A percentile compares a stretch with the other conserved stretches of the same genome.
These are phyloP conservation scores for Eupithecia insigniata DNA, from an alignment of 2,888 invertebrate genomes.

Conservation along the genomic window DNA sequence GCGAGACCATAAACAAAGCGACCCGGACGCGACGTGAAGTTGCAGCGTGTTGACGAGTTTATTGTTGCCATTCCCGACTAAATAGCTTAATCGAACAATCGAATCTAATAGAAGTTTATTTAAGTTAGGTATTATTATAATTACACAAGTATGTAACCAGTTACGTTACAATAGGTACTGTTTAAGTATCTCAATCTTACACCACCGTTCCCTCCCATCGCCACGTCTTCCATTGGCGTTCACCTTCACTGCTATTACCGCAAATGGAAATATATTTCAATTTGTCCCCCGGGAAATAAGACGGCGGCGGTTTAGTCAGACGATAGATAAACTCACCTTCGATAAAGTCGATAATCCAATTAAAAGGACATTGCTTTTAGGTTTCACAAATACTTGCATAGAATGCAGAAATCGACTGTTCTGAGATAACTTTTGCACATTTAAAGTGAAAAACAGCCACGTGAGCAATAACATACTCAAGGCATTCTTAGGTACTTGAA, in stretches of 20 bases:
- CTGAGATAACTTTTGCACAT: not conserved
- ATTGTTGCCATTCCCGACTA: no score
- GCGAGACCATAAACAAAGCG: no score
- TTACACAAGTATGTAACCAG: no score
- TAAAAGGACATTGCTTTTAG: not conserved
- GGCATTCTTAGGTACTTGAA: not conserved
- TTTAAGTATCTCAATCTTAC: not conserved
- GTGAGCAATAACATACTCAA: slow-evolving; percentile 1
- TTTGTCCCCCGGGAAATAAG: slow-evolving; percentile 10
- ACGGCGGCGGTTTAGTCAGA: not conserved
- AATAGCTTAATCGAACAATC: no score
- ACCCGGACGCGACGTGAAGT: no score
- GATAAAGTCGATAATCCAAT: not conserved
- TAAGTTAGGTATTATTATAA: no score
- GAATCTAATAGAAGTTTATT: no score
- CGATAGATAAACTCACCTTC: not conserved
- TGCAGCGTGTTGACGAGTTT: no score
- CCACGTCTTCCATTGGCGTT: not conserved
- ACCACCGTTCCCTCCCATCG: not conserved
- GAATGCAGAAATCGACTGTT: not conserved
- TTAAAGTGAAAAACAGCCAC: not conserved
- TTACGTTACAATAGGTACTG: no score
- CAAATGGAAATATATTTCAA: slow-evolving; percentile 7
- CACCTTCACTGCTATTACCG: not conserved
- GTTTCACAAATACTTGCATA: not conserved